Evolutionary conservation across 2,113 vertebrate species (phyloP).

Genomic region (Callaeas wilsoni): DNA sequence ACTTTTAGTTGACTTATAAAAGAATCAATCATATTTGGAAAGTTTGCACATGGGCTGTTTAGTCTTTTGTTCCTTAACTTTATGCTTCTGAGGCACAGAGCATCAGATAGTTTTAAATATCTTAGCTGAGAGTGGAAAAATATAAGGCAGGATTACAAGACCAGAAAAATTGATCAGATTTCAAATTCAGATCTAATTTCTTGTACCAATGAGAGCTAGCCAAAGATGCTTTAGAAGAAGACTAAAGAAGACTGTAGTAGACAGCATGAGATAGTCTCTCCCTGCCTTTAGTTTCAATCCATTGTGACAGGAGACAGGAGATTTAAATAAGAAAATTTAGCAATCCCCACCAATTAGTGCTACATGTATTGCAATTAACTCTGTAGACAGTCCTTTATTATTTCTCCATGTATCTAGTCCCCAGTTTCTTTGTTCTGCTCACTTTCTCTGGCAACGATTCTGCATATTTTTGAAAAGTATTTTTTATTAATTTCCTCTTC

Average conservation of each 20-base stretch:
- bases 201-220: background rate
- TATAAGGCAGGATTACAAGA: background rate
- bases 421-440: background rate
- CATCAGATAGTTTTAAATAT: background rate
- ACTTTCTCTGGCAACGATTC: background rate
- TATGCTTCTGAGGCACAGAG: background rate
- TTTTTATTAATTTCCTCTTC: background rate
- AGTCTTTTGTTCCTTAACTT: constrained; percentile 14
- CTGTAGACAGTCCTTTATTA: background rate
- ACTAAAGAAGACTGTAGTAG: background rate
- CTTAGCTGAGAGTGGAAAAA: background rate
- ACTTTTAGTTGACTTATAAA: constrained; percentile 32
- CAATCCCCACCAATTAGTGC: background rate
- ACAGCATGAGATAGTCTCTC: background rate
- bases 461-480: background rate
- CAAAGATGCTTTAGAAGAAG: background rate
- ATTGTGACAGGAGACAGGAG: background rate
- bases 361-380: background rate
- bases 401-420: background rate
- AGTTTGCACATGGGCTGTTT: background rate
- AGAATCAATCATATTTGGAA: constrained; percentile 51
- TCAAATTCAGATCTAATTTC: background rate
- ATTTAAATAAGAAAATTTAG: background rate
- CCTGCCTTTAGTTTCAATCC: background rate
- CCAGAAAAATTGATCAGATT: background rate